Base-by-base conservation (phyloP, 1,140 invertebrate species). In the Oryzaephilus surinamensis region DNA sequence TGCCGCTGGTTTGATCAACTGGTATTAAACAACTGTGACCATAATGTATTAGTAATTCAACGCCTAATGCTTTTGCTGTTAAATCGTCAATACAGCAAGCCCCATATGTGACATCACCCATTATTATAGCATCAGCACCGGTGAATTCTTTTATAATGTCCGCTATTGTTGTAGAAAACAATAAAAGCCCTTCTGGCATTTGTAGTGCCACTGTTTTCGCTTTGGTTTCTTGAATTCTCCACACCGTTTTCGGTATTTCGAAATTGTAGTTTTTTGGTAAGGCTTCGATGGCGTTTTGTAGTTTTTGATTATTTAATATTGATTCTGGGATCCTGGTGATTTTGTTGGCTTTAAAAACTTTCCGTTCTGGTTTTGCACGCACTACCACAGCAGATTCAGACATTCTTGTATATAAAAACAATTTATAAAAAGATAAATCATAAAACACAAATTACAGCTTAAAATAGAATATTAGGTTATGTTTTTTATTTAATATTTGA, bases 41-140 rank as follows among this genome's bases (percentile, higher is more conserved):
- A 69, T 99, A 99, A 64, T 99, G 97, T 24, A 99, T 79, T 44
- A 99, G 66, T 4, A 99, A 70, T 55, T 99, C 89, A 21, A 88
- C 90, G 11, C 82, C 84, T 17, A 99, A 68, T 12, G 89, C 84
- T 57, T 77, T 74, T 1, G 96, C 94, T 7, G 91, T 94, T 51
- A 81, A 90, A 67, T 99, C 97, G 64, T 99, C 97, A n/a, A 99
- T 82, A 65, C 97, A 99, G 62, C 97, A 99, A 3, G 97, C 97
- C 29, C 96, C 97, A 65, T 99, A 99, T 2, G 93, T 97, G 12
- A 71, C 68, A 71, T 99, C 97, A 8, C 91, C 94, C 89, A 99
- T 92, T 43, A 99, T 96, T 10, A 99, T 74, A n/a, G 84, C 84
- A 42, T 98, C 92, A 16, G 86, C 89, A 29, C 76, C 75, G 8